phyloP scores from a whole-genome alignment of 2,888 invertebrate genomes.

The Chirona hameri region DNA sequence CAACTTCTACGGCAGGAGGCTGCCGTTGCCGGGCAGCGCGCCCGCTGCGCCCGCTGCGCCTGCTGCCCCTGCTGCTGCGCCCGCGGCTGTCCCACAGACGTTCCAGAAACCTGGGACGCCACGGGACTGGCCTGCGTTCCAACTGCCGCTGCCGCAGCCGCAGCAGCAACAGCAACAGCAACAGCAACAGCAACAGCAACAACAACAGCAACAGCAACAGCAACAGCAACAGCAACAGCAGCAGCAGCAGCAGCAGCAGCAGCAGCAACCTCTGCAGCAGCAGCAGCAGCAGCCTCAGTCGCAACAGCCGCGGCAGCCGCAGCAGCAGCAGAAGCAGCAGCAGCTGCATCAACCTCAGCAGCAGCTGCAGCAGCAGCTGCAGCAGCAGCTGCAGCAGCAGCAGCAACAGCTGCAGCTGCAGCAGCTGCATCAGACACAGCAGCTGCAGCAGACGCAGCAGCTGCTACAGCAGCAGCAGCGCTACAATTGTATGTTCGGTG shows the following conservation, averaged over 20 bases:
- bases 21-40: background rate
- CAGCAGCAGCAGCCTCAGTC: background rate
- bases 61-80: background rate
- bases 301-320: background rate
- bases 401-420: background rate
- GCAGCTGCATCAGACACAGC: background rate
- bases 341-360: background rate
- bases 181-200: background rate
- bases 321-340: background rate
- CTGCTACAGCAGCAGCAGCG: background rate
- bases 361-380: background rate
- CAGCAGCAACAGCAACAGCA: background rate
- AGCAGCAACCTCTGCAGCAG: background rate
- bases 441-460: background rate
- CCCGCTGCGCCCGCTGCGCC: background rate
- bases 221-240: background rate
- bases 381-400: background rate
- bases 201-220: background rate
- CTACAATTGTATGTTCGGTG: background rate
- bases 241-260: background rate
- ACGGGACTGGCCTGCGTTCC: background rate
- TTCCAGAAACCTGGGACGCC: background rate
- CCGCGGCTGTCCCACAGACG: background rate
- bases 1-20: conserved; percentile 4
- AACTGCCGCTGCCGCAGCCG: background rate